Evolutionary conservation across 2,888 invertebrate species (phyloP), one percentile per base, ranked within the genome.

Genomic region (Eurytoma californica): DNA sequence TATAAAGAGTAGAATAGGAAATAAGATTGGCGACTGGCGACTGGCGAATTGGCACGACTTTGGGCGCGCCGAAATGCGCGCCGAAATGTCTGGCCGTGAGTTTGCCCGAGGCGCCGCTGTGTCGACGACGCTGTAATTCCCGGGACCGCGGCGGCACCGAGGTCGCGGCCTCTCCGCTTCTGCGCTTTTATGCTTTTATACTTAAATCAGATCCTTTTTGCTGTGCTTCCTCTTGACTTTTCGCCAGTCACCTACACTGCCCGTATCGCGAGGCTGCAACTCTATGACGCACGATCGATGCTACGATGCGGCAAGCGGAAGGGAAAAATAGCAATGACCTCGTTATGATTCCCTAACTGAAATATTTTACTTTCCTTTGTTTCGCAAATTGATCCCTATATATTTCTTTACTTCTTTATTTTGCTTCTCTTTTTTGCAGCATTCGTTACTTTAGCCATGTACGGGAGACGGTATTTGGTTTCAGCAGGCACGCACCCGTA

Each of bases 101-200:
- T 30, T 30, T 18, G 63, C 7, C 9, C 1, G 28, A 79, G 84
- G 85, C 86, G 85, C 86, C 86, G 76, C 80, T 76, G 77, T 80
- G 86, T 84, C 86, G 86, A 81, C 82, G 79, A 70, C 55, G 77
- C 72, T 72, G 51, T 73, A 73, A 73, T 72, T 30, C 80, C 16
- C 47, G n/a, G n/a, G 18, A 39, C 9, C 18, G 47, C 39, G 18
- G 47, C 39, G 12, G n/a, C 63, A 39, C 39, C 63, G 63, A 63
- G 63, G 47, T 63, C 63, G 63, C 53, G 53, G 16, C 16, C 53
- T 14, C 53, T 16, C 53, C 1, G 39, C 39, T 7, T 39, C 9
- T 39, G 9, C 7, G 39, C 39, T 24, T 24, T 24, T 24, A 24
- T 24, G 39, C 39, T 39, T 39, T 39, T 39, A 39, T 39, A 9